These are phyloP conservation scores for Loris lydekkerianus DNA, from an alignment of 2,797 vertebrate genomes.

Conservation along the genomic window DNA sequence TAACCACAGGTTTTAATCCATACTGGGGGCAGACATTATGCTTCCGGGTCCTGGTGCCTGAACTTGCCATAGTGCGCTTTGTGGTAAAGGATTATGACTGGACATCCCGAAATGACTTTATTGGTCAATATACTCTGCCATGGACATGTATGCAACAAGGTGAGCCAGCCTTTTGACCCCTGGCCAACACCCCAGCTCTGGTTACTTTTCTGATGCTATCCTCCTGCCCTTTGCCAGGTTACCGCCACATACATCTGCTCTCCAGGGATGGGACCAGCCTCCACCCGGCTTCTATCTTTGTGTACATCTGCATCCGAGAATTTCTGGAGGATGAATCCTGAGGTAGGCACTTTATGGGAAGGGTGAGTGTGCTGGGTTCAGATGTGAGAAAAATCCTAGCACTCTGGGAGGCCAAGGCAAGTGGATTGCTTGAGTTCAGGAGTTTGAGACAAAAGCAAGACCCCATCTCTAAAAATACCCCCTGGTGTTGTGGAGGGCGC, in stretches of 20 bases:
- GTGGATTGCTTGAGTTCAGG: no score
- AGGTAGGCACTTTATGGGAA: slow-evolving; percentile 35
- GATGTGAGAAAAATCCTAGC: not conserved
- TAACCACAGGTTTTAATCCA: slow-evolving; percentile 94
- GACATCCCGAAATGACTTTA: slow-evolving; percentile 93
- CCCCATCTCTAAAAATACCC: no score
- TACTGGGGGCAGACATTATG: slow-evolving; percentile 94
- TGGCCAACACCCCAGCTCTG: not conserved
- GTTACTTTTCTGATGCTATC: not conserved
- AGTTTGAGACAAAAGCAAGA: no score
- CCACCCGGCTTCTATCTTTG: slow-evolving; percentile 94
- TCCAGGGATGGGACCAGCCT: slow-evolving; percentile 95
- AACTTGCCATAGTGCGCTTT: slow-evolving; percentile 94
- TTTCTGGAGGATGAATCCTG: slow-evolving; percentile 57
- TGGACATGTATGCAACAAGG: slow-evolving; percentile 92
- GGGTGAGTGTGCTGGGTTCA: not conserved
- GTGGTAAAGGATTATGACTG: slow-evolving; percentile 94
- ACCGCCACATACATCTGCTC: slow-evolving; percentile 94
- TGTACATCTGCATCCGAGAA: slow-evolving; percentile 91
- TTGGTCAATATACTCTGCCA: slow-evolving; percentile 94
- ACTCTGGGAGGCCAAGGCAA: no score
- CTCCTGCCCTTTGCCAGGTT: slow-evolving; percentile 88
- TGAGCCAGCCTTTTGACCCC: slow-evolving; percentile 80
- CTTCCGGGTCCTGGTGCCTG: slow-evolving; percentile 92
- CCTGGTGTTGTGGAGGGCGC: no score